Percentiles rank a stretch among this genome's conserved stretches.
phyloP scores from a whole-genome alignment of 2,888 invertebrate species.

The Muscina levida region DNA sequence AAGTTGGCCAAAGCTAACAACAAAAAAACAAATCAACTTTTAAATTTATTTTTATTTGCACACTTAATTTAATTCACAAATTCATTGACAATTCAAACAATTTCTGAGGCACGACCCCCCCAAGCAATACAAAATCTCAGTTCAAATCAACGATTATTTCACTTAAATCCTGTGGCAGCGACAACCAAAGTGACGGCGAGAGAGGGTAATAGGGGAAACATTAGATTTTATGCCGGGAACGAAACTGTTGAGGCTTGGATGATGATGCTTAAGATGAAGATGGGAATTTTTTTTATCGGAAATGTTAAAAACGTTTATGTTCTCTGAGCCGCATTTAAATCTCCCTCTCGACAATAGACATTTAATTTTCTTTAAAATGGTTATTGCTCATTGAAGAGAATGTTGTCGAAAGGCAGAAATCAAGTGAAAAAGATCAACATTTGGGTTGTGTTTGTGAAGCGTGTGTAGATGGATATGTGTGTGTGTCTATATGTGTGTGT shows the following conservation, averaged over 20 bases:
- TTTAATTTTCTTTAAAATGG: slow-evolving; percentile 53
- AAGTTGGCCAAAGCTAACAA: background rate
- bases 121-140: background rate
- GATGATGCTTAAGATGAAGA: too few species aligned
- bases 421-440: slow-evolving; percentile 1
- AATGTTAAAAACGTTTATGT: slow-evolving; percentile 28
- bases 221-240: too few species aligned
- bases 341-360: slow-evolving; percentile 29
- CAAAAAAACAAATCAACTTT: background rate
- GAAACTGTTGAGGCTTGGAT: too few species aligned
- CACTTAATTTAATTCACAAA: slow-evolving; percentile 36
- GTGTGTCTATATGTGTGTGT: slow-evolving; percentile 20
- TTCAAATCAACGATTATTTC: slow-evolving; percentile 30
- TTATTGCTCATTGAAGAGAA: slow-evolving; percentile 19
- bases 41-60: slow-evolving; percentile 21
- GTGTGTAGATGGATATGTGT: slow-evolving; percentile 32
- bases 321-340: background rate
- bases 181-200: background rate
- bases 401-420: slow-evolving; percentile 14
- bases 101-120: too few species aligned
- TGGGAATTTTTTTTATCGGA: slow-evolving; percentile 16
- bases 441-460: background rate
- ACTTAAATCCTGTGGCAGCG: slow-evolving; percentile 1
- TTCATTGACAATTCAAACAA: slow-evolving; percentile 30
- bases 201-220: too few species aligned